Evolutionary conservation across 2,797 vertebrate species (phyloP).

Genomic region (Syndactyla subalaris): DNA sequence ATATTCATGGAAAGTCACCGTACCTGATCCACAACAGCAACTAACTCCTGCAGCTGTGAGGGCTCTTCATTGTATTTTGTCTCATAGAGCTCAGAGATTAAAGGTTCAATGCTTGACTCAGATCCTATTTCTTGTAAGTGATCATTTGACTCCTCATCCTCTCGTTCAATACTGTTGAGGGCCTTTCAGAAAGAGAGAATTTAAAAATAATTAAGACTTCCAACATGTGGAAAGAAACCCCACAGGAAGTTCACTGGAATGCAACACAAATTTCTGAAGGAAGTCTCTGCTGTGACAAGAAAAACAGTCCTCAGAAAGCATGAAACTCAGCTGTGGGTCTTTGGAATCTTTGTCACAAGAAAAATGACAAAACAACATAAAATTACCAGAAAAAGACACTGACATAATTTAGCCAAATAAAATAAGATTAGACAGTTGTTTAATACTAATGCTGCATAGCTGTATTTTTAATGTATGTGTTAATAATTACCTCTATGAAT

Average conservation of each 20-base stretch:
- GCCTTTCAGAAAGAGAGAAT: conserved; percentile 74
- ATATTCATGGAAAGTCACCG: background rate
- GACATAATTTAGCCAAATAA: background rate
- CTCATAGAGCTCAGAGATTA: conserved; percentile 64
- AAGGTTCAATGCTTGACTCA: conserved; percentile 36
- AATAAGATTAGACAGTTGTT: background rate
- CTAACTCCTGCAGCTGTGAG: conserved; percentile 86
- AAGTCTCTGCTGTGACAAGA: background rate
- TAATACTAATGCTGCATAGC: background rate
- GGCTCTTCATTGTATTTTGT: conserved; percentile 74
- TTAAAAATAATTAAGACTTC: background rate
- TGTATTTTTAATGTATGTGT: background rate
- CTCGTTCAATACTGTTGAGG: conserved; percentile 88
- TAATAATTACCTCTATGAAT: conserved; percentile 87
- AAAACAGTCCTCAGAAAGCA: background rate
- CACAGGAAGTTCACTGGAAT: background rate
- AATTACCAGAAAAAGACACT: background rate
- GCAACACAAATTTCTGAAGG: background rate
- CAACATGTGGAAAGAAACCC: background rate
- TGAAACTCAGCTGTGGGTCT: background rate
- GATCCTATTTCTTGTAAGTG: background rate
- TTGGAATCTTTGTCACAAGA: background rate
- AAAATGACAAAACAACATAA: background rate
- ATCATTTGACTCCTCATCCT: conserved; percentile 62
- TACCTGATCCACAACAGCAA: conserved; percentile 91